Evolutionary conservation across 2,888 invertebrate species (phyloP), one percentile per base, ranked within the genome.

Genomic region (Synanthedon andrenaeformis): DNA sequence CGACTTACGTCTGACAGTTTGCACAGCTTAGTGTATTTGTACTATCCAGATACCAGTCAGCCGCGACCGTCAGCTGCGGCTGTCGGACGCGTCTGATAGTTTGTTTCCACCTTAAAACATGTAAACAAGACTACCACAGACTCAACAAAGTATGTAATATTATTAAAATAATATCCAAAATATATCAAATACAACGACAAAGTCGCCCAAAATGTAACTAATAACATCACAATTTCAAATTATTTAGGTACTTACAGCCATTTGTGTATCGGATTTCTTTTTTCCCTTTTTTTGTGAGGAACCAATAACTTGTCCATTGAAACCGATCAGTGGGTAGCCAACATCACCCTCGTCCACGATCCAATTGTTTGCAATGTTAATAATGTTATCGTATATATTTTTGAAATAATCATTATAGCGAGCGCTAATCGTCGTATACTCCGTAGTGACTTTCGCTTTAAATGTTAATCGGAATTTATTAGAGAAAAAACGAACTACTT

Each of bases 361-460:
- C 86, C 86, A 87, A 59, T 87, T 87, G 58, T 79, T 82, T 12
- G 85, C 80, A 41, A 83, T 75, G 56, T 74, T 77, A 17, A 84
- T 59, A 4, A 87, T 69, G 57, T 53, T 69, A 3, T 87, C 86
- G 53, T 76, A 82, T 3, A 70, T 73, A 52, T 64, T 76, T 66
- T 84, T 86, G n/a, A 54, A 58, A 55, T 85, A 87, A 42, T 87
- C 85, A 50, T 70, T 76, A 56, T 82, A 86, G 67, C 66, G 82
- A 4, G 61, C 61, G 58, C 70, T 76, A 79, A 83, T 83, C 28
- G 65, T 53, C 48, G 73, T 3, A 58, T 70, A 79, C 65, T 82
- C 82, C 58, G 61, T 74, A 1, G 76, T 69, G 45, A 66, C 70
- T 61, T 81, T 85, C 10, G 59, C 82, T 81, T 50, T n/a, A 56